Base-by-base conservation (phyloP, 2,888 invertebrate species). In the Ennomos erosarius region DNA sequence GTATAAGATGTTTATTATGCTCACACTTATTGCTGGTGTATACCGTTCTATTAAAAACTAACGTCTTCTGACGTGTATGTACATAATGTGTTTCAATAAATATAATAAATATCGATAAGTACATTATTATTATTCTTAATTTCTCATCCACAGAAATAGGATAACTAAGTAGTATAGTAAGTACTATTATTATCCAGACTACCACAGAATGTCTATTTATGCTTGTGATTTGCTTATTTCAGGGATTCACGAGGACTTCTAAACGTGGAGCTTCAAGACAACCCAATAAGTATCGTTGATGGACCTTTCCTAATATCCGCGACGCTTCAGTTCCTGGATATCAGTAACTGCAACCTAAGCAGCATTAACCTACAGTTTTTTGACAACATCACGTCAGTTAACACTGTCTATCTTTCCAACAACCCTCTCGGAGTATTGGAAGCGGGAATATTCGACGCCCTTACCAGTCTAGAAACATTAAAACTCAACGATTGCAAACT, bases 171-270 rank as follows among this genome's bases (percentile, higher is more conserved):
- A n/a, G n/a, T n/a, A n/a, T n/a, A 26, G 26, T 26, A 26, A 5
- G 26, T 26, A 26, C 2, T 26, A 26, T 0, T 26, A 26, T 26
- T 26, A 26, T 26, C 26, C 6, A 26, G 4, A 53, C 11, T 12
- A 35, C 16, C 35, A 13, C 12, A 33, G 1, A 37, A 33, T 39
- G 36, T 10, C 40, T 45, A 36, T 2, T 43, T 37, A 42, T 40
- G 26, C 26, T 51, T 33, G 11, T 10, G 9, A 33, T 37, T 26
- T 49, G 9, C 43, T 13, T 58, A 47, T 83, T 88, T 62, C 94
- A 96, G 95, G 72, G 95, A 95, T 76, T 94, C 94, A 47, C 94
- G 94, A 6, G 96, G 96, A 12, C 89, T 96, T 52, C 93, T 96
- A 54, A 94, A 95, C 55, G 88, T 96, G 69, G 95, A 96, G 75